These are phyloP conservation scores for Remorina albescens DNA, from an alignment of 2,797 vertebrate species.

Conservation along the genomic window DNA sequence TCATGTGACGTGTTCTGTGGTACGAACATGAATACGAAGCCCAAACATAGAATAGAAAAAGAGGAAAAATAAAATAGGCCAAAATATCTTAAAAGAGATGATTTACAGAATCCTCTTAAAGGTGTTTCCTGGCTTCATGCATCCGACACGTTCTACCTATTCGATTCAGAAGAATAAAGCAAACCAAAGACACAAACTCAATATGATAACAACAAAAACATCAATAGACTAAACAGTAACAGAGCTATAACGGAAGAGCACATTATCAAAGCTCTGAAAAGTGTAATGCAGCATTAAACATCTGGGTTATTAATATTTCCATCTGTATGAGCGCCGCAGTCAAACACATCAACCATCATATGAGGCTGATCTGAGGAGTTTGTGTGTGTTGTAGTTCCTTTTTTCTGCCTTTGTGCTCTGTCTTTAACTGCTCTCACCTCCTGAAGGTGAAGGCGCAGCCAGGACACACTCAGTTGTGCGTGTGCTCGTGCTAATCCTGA, in stretches of 20 bases:
- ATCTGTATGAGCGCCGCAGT: neutral
- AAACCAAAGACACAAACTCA: too few species aligned
- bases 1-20: neutral
- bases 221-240: too few species aligned
- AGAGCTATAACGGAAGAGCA: too few species aligned
- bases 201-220: too few species aligned
- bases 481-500: conserved; percentile 40
- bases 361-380: neutral
- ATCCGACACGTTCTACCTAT: too few species aligned
- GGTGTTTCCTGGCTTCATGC: too few species aligned
- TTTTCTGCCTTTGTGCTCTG: neutral
- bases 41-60: neutral
- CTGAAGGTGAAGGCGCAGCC: conserved; percentile 41
- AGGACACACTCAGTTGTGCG: conserved; percentile 7
- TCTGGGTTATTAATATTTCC: neutral
- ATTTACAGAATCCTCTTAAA: too few species aligned
- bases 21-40: neutral
- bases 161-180: too few species aligned
- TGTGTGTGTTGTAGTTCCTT: neutral
- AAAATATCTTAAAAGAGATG: too few species aligned
- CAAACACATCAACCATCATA: neutral
- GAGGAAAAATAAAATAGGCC: too few species aligned
- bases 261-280: neutral
- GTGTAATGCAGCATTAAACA: neutral
- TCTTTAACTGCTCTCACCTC: conserved; percentile 45